Percentiles rank a stretch among this genome's conserved stretches.
Evolutionary conservation across 2,797 vertebrate species (phyloP).

Genomic region (Microctenopoma steveboyesi): DNA sequence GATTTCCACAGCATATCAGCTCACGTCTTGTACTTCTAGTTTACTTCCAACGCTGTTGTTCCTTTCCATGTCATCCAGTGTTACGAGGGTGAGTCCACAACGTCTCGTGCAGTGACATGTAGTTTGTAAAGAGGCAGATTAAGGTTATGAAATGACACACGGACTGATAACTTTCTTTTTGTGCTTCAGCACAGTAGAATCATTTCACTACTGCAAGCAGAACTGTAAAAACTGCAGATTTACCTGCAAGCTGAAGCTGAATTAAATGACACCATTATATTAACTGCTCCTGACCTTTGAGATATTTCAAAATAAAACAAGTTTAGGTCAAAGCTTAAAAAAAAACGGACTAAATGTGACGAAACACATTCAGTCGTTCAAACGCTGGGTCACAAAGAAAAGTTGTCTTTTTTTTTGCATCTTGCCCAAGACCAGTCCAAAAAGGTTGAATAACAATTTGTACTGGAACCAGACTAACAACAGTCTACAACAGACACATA

Average conservation of each 20-base stretch:
- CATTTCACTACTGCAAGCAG: conserved; percentile 12
- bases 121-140: conserved; percentile 13
- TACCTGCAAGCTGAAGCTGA: conserved; percentile 25
- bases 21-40: conserved; percentile 1
- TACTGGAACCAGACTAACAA: conserved; percentile 11
- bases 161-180: conserved; percentile 13
- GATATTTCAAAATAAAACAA: conserved; percentile 24
- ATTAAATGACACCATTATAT: neutral
- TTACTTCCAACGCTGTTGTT: conserved; percentile 5
- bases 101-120: conserved; percentile 13
- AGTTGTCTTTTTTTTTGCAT: neutral
- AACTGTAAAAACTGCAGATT: conserved; percentile 32
- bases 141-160: conserved; percentile 11
- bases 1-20: conserved; percentile 44
- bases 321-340: neutral
- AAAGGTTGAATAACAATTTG: conserved; percentile 23
- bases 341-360: conserved; percentile 8
- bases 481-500: conserved; percentile 34
- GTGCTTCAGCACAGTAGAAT: conserved; percentile 7
- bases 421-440: conserved; percentile 3
- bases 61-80: neutral
- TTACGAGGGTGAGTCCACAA: conserved; percentile 16
- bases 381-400: conserved; percentile 7
- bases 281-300: neutral
- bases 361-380: conserved; percentile 38